Base-by-base conservation (phyloP, 2,113 vertebrate genomes). In the Festucalex cinctus region DNA sequence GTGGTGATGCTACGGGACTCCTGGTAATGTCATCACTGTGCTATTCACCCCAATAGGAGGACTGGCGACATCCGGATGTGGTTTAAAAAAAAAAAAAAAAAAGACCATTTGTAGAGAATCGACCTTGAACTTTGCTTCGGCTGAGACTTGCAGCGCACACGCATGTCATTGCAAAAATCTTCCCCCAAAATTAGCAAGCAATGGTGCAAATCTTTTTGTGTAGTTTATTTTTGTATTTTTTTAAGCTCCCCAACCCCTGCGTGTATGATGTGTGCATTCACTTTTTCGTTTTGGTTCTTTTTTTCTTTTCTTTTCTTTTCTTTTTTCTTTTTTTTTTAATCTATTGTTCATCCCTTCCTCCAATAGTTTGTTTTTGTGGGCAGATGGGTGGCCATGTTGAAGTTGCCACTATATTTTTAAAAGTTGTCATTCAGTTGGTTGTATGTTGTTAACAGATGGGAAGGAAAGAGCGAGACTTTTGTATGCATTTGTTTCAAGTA, bases 161-260 rank as follows among this genome's bases (percentile, higher is more conserved):
- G 80, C 72, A 82, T 72, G 76, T 51, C 69, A 36, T 72, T 82
- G 68, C 70, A 82, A 87, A 32, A 85, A 84, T 72, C 79, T 79
- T 86, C 85, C 87, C 87, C 82, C 84, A 90, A 91, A 88, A 90
- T 86, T 91, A 85, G 90, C 82, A 84, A 89, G 86, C 78, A 78
- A 84, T 77, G 86, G 84, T 17, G 84, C 87, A 88, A 78, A 90
- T 84, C 80, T 84, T 90, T 54, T 88, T 90, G 86, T 90, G 89
- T 91, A 90, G 90, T 91, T 92, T 92, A 91, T 91, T 92, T 92
- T 91, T 92, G 87, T 92, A 91, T 91, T 51, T 46, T 92, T 91
- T 89, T 86, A 90, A 87, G 86, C 75, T 84, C 87, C 80, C 78
- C 79, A 74, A 73, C 1, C 22, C 73, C 65, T 81, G 71, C 83